Evolutionary conservation across 2,888 invertebrate genomes (phyloP), one percentile per base, ranked within the genome.

Genomic region (Polydrusus tereticollis): DNA sequence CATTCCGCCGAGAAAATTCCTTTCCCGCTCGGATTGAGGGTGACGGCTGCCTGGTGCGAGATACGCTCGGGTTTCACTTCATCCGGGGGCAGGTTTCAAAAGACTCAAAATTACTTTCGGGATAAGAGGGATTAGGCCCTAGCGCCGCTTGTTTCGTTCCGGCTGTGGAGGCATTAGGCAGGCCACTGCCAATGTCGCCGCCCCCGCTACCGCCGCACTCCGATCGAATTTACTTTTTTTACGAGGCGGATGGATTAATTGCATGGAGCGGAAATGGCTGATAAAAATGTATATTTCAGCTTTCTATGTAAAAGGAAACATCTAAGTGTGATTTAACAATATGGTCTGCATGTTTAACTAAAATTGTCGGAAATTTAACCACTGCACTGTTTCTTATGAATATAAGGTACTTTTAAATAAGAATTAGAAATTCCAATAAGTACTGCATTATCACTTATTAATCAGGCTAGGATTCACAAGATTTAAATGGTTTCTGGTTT

Each of bases 21-120:
- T 58, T 69, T 74, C 55, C 59, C 68, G 41, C 52, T 70, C 70
- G 29, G 71, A 69, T 74, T 60, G 75, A 69, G 75, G 72, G 73
- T 72, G 72, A 69, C 67, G 72, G 72, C 75, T 70, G 75, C 67
- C 71, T 69, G 72, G 70, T 60, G 75, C 75, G 72, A 75, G 75
- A 75, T 75, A 75, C 75, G 75, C 72, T 75, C 75, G 68, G 75
- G 75, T 75, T 75, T 75, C 75, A 69, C 75, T 75, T 75, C 75
- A 75, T 75, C 84, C 82, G 83, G 84, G 85, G 85, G 84, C 83
- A 84, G 84, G 84, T 88, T 88, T 88, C 86, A 88, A 88, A 88
- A 88, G 88, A 88, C 87, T 88, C 88, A 88, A 88, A 88, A 88
- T 88, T 88, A 88, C 88, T 88, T 88, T 88, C 88, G 87, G 88